Evolutionary conservation across 2,113 vertebrate species (phyloP).

Genomic region (Petroica traversi): DNA sequence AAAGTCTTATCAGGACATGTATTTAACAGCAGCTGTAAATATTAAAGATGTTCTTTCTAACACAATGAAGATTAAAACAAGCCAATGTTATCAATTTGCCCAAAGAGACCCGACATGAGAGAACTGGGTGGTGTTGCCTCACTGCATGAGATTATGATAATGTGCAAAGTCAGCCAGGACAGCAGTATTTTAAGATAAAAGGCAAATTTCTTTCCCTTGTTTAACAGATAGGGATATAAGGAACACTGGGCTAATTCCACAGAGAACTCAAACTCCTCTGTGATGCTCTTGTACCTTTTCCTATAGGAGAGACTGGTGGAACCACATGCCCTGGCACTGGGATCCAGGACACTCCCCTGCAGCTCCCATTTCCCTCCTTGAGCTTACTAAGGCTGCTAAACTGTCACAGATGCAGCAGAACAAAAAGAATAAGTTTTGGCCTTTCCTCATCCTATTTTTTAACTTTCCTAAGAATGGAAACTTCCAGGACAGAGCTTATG

Average conservation of each 20-base stretch:
- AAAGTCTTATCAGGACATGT: conserved; percentile 19
- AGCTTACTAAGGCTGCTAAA: not conserved
- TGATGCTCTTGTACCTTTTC: not conserved
- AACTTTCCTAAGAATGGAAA: not conserved
- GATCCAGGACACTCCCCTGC: not conserved
- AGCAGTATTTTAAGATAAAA: not conserved
- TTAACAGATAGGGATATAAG: not conserved
- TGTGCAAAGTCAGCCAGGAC: not conserved
- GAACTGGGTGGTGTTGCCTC: conserved; percentile 17
- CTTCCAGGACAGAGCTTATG: not conserved
- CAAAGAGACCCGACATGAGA: not conserved
- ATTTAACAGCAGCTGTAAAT: conserved; percentile 26
- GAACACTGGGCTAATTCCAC: not conserved
- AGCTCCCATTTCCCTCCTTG: not conserved
- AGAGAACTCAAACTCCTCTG: not conserved
- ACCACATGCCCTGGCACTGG: accelerated
- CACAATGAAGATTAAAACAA: conserved; percentile 40
- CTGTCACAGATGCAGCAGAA: not conserved
- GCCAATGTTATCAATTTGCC: conserved; percentile 6
- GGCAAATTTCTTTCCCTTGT: not conserved
- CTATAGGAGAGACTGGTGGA: not conserved
- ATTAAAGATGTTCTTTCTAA: not conserved
- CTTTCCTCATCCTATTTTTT: not conserved
- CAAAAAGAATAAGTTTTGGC: not conserved
- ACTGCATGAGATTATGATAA: not conserved